Evolutionary conservation across 2,113 vertebrate species (phyloP).

Genomic region (Uropsilus gracilis): DNA sequence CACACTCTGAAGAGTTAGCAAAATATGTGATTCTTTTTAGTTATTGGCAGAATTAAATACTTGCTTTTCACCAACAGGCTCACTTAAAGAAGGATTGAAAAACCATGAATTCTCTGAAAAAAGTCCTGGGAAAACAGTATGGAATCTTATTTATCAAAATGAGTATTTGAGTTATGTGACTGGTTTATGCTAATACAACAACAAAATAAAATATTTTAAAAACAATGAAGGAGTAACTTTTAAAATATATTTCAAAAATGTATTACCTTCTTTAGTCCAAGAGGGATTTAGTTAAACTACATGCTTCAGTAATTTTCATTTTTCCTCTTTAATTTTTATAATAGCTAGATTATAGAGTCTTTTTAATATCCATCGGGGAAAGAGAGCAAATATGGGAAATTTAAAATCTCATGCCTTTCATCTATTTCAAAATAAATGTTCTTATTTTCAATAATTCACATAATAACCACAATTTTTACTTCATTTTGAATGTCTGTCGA

Average conservation of each 20-base stretch:
- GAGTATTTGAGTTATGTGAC: background rate
- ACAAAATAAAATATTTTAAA: slow-evolving; percentile 35
- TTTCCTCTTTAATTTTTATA: background rate
- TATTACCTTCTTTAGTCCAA: background rate
- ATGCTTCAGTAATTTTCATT: background rate
- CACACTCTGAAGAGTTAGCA: background rate
- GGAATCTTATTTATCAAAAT: background rate
- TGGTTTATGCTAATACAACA: background rate
- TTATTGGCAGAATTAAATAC: background rate
- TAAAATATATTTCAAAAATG: background rate
- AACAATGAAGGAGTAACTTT: background rate
- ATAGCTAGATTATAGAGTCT: background rate
- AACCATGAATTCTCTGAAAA: background rate
- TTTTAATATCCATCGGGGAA: background rate
- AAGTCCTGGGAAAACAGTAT: background rate
- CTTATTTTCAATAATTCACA: background rate
- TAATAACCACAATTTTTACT: background rate
- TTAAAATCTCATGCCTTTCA: background rate
- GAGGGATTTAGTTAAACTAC: slow-evolving; percentile 9
- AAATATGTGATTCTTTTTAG: background rate
- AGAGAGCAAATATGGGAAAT: background rate
- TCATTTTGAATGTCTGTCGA: background rate
- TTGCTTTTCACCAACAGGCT: background rate
- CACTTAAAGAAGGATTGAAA: background rate
- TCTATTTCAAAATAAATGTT: background rate